Percentiles rank a stretch among this genome's conserved stretches.
Conservation (phyloP, 92 coral and sea anemone species). For the Epizoanthus scotinus region DNA sequence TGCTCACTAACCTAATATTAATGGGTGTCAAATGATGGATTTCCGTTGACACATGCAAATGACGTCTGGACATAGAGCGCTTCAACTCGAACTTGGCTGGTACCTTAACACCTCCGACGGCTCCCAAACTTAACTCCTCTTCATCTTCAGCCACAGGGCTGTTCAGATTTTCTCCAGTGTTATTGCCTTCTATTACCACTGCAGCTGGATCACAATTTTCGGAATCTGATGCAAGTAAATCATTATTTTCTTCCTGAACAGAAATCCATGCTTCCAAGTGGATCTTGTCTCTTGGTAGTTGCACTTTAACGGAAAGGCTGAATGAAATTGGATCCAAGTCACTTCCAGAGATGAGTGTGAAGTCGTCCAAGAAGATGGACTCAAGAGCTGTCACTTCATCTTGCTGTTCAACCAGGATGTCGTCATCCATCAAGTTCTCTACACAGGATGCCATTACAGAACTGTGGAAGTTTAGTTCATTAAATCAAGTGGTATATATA, state of each 20-base stretch:
- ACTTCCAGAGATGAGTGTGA: constrained; percentile 47
- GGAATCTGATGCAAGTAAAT: background rate
- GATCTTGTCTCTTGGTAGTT: constrained; percentile 63
- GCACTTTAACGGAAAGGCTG: constrained; percentile 63
- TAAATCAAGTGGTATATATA: too few relatives aligned
- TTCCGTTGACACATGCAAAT: constrained; percentile 69
- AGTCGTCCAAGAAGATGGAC: constrained; percentile 82
- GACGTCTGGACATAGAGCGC: constrained; percentile 71
- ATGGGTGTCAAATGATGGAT: constrained; percentile 77
- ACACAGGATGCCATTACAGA: constrained; percentile 24
- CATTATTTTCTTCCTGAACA: constrained; percentile 41
- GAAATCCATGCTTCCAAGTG: constrained; percentile 80
- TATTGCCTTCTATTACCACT: background rate
- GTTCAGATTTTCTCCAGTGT: background rate
- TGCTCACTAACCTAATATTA: constrained; percentile 42
- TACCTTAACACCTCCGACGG: background rate
- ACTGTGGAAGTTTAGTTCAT: background rate
- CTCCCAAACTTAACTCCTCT: too few relatives aligned
- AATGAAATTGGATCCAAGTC: constrained; percentile 53
- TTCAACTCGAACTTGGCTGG: constrained; percentile 60
- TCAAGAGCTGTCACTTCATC: constrained; percentile 82
- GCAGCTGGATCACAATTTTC: background rate
- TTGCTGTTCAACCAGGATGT: constrained; percentile 65
- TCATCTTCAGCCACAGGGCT: background rate
- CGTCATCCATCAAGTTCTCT: constrained; percentile 39